Conservation (phyloP, 2,113 vertebrate species). For the Sapajus apella region DNA sequence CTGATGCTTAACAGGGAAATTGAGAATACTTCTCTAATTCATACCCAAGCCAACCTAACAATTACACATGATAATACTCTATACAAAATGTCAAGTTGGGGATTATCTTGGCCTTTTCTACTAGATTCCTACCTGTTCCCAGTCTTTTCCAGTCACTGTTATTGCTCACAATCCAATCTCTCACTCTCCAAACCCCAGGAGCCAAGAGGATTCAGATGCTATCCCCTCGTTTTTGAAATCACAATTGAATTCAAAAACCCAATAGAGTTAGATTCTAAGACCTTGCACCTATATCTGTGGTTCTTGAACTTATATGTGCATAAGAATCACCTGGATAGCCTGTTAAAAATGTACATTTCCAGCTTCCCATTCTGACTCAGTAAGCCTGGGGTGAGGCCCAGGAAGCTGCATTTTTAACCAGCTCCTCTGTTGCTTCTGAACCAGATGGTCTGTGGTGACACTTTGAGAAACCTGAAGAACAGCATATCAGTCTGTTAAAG, state of each 20-base stretch:
- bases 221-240: slow-evolving; percentile 2
- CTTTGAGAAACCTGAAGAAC: background rate
- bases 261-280: background rate
- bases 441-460: background rate
- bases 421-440: background rate
- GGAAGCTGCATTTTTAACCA: background rate
- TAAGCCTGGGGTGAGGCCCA: background rate
- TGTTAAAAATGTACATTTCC: background rate
- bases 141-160: background rate
- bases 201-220: background rate
- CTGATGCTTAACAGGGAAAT: background rate
- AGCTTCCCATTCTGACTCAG: background rate
- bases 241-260: background rate
- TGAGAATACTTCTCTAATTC: background rate
- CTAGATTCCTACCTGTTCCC: background rate
- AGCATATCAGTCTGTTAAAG: background rate
- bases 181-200: background rate
- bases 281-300: background rate
- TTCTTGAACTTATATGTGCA: background rate
- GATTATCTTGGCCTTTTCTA: background rate
- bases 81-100: background rate
- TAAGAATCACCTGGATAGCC: background rate
- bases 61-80: background rate
- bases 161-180: background rate
- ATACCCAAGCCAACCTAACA: background rate